phyloP scores from a whole-genome alignment of 2,888 invertebrate species.

The Amphipyra tragopoginis region DNA sequence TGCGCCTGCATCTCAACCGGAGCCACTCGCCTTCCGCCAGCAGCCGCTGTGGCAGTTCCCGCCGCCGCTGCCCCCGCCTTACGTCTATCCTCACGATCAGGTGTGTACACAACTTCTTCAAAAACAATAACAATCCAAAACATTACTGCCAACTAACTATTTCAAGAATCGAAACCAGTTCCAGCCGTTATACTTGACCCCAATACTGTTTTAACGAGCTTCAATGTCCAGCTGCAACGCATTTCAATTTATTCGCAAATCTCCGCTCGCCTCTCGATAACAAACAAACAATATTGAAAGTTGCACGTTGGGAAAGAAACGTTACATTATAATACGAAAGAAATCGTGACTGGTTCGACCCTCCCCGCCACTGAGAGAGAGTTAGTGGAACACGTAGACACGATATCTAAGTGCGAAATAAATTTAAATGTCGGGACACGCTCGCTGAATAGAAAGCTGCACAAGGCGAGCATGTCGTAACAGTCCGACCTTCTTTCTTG shows the following conservation, averaged over 20 bases:
- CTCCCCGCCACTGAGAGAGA: slow-evolving; percentile 86
- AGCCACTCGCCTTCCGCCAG: slow-evolving; percentile 91
- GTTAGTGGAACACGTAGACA: slow-evolving; percentile 75
- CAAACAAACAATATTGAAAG: slow-evolving; percentile 79
- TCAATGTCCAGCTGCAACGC: slow-evolving; percentile 67
- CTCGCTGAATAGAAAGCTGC: slow-evolving; percentile 87
- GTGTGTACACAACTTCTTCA: slow-evolving; percentile 86
- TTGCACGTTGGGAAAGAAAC: slow-evolving; percentile 69
- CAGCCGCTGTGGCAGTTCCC: slow-evolving; percentile 96
- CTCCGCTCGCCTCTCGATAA: slow-evolving; percentile 61
- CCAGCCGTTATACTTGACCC: slow-evolving; percentile 84
- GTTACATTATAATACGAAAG: slow-evolving; percentile 76
- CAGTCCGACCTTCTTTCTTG: slow-evolving; percentile 86
- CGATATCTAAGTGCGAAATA: slow-evolving; percentile 86
- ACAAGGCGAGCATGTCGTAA: slow-evolving; percentile 88
- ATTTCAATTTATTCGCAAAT: slow-evolving; percentile 65
- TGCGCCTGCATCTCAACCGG: slow-evolving; percentile 84
- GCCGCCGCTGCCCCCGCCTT: slow-evolving; percentile 94
- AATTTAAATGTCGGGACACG: slow-evolving; percentile 89
- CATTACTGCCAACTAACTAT: slow-evolving; percentile 61
- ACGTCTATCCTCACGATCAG: slow-evolving; percentile 94
- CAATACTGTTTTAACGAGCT: slow-evolving; percentile 74
- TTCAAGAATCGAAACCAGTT: slow-evolving; percentile 74
- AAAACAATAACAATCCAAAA: slow-evolving; percentile 52
- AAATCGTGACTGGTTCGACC: slow-evolving; percentile 85